Conservation (phyloP, 35 echinoderm and acorn worm species). For the Lytechinus pictus region DNA sequence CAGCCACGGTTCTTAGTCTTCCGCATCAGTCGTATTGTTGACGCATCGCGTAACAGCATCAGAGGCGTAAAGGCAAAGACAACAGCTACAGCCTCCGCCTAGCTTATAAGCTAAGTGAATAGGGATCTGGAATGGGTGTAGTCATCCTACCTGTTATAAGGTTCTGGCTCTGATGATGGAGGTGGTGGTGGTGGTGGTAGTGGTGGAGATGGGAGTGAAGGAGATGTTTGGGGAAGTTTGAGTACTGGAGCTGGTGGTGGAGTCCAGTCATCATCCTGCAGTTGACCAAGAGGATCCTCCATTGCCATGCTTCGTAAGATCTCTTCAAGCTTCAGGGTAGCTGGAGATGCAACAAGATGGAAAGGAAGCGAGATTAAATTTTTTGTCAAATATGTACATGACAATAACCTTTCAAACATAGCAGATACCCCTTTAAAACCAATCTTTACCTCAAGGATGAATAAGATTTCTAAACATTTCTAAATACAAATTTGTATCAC, state of each 20-base stretch:
- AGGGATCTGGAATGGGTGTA: background rate
- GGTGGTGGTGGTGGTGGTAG: background rate
- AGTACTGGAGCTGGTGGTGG: background rate
- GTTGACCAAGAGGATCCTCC: constrained; percentile 56
- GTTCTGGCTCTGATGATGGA: background rate
- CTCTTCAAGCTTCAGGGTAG: constrained; percentile 59
- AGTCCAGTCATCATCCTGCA: background rate
- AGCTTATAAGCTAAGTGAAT: too few relatives aligned
- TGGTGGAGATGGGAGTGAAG: background rate
- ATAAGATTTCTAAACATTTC: too few relatives aligned
- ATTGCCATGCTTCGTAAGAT: constrained; percentile 51
- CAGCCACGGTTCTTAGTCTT: too few relatives aligned
- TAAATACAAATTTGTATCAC: too few relatives aligned
- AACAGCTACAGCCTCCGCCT: too few relatives aligned
- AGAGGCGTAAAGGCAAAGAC: too few relatives aligned
- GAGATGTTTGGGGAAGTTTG: background rate
- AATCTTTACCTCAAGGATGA: too few relatives aligned
- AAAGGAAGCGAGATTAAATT: background rate
- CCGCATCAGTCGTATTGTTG: too few relatives aligned
- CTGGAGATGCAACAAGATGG: background rate
- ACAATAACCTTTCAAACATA: too few relatives aligned
- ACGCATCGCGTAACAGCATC: too few relatives aligned
- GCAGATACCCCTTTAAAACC: too few relatives aligned
- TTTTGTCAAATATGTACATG: too few relatives aligned
- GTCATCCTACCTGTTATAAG: background rate